Evolutionary conservation across 2,113 vertebrate genomes (phyloP), one percentile per base, ranked within the genome.

Genomic region (Bettongia penicillata): DNA sequence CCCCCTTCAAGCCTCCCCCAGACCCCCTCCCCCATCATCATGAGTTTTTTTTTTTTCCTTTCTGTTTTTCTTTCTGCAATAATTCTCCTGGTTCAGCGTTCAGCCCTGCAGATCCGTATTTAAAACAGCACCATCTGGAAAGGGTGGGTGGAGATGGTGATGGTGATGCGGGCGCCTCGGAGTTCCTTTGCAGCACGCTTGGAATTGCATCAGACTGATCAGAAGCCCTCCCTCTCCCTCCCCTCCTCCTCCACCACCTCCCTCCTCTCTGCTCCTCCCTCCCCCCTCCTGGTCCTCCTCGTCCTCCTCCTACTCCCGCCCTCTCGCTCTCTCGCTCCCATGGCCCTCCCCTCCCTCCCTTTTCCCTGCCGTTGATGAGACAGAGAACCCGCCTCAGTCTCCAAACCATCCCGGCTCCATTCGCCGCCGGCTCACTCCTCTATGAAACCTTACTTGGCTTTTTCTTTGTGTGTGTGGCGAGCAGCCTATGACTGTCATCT

Each of bases 131-230:
- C 98, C 98, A 98, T 98, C 98, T 98, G 98, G 97, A 98, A 97
- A 98, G 98, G 97, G 98, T 98, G 98, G 98, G 98, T 99, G 99
- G 99, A 98, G 95, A 93, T 53, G 97, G 55, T 89, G 95, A 50
- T 93, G 90, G 98, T 96, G 98, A 96, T 98, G 99, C 98, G 97
- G 98, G 97, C 95, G 98, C 98, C 97, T 98, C 95, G 98, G 98
- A 99, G 98, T 98, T 98, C 98, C 98, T 98, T 98, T 98, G 98
- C 98, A 98, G 98, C 98, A 98, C 98, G 98, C 98, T 98, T 98
- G 98, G 98, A 98, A 98, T 99, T 98, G 98, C 98, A 98, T 98
- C 98, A 98, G 98, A 98, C 98, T 97, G 97, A 98, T 97, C 98
- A 98, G 98, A 98, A 98, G 99, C 98, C 98, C 97, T 98, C 98